Base-by-base conservation (phyloP, 2,113 vertebrate genomes). In the Lota lota region DNA sequence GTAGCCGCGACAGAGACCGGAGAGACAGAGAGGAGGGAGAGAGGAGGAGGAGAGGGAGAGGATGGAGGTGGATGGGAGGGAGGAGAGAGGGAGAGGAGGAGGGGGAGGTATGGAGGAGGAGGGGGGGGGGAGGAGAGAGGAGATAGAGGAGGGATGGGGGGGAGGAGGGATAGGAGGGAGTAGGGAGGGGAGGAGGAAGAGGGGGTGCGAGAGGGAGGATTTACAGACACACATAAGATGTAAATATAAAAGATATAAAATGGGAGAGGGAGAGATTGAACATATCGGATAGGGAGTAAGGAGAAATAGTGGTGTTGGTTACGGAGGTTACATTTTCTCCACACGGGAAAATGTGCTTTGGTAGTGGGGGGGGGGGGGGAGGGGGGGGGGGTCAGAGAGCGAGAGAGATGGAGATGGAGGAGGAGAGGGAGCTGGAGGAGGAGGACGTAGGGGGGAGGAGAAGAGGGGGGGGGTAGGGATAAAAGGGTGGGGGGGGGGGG, bases 1-100 rank as follows among this genome's bases (percentile, higher is more conserved):
- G 89, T 91, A 50, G 67, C 22, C 68, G 75, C 82, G 80, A 64
- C 24, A 51, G 66, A 88, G 74, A 73, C 64, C 64, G 61, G 69
- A 75, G 74, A 65, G 72, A 67, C 69, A 74, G 60, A 85, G 72
- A 81, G 63, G 66, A 61, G 59, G 63, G 66, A 61, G 68, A 36
- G 64, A 68, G 56, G 19, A 69, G 75, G 81, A 81, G 83, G 81
- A 62, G 19, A 57, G 64, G 87, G 73, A 74, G 63, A 61, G 68
- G 74, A n/a, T 20, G 73, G 64, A 72, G 75, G 61, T 85, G 72
- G 81, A 59, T 62, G 65, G 15, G 54, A 56, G 5, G n/a, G 59
- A 61, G 11, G 18, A 22, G 59, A 61, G 10, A 61, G 51, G 79
- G 33, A 72, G 69, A 70, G 66, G 64, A 36, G n/a, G 3, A 18